Conservation (phyloP, 2,797 vertebrate species). For the Acipenser oxyrinchus region DNA sequence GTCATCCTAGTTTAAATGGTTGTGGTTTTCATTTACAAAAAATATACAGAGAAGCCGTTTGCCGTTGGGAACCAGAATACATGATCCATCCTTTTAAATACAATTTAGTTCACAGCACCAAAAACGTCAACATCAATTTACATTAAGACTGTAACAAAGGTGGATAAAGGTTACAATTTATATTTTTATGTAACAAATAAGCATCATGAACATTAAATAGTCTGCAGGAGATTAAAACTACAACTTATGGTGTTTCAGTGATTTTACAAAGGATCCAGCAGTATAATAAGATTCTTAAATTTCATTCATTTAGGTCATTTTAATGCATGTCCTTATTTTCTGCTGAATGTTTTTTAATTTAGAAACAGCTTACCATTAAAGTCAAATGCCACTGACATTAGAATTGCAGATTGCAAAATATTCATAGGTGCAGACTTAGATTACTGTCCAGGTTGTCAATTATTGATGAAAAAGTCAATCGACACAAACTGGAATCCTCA, state of each 20-base stretch:
- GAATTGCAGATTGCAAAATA: slow-evolving; percentile 36
- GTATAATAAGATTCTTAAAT: slow-evolving; percentile 14
- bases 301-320: slow-evolving; percentile 26
- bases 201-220: background rate
- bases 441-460: slow-evolving; percentile 32
- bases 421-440: slow-evolving; percentile 25
- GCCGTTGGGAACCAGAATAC: too few species aligned
- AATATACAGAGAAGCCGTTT: too few species aligned
- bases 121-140: background rate
- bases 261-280: background rate
- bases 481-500: slow-evolving; percentile 21
- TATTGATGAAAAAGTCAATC: slow-evolving; percentile 34
- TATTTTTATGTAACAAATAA: background rate
- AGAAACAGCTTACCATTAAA: slow-evolving; percentile 15
- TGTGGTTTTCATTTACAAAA: too few species aligned
- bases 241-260: slow-evolving; percentile 3
- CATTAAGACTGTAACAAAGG: background rate
- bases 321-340: slow-evolving; percentile 32
- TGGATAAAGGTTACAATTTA: too few species aligned
- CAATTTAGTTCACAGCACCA: too few species aligned
- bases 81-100: too few species aligned
- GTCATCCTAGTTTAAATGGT: too few species aligned
- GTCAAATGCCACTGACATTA: slow-evolving; percentile 30
- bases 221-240: slow-evolving; percentile 15
- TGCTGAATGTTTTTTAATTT: slow-evolving; percentile 27